These are phyloP conservation scores for Cataglyphis livida DNA, from an alignment of 2,888 invertebrate genomes.

Conservation along the genomic window DNA sequence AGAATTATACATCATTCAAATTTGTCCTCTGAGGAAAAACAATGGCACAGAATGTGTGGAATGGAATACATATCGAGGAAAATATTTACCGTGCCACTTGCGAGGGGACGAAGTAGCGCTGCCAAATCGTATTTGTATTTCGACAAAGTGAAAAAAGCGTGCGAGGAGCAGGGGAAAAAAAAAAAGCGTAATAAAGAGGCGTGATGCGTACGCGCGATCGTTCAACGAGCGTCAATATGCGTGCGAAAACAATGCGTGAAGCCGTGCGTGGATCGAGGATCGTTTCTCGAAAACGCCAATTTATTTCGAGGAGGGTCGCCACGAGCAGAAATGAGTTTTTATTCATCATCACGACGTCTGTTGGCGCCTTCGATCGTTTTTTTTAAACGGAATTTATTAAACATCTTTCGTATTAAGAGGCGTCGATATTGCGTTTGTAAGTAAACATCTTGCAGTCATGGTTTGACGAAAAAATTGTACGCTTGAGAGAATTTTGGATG, in stretches of 20 bases:
- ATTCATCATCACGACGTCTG: neutral
- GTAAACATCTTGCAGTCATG: neutral
- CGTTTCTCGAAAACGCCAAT: constrained; percentile 79
- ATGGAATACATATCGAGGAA: constrained; percentile 40
- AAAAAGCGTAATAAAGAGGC: constrained; percentile 64
- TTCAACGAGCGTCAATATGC: constrained; percentile 56
- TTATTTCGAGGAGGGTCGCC: constrained; percentile 64
- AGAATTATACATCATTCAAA: neutral
- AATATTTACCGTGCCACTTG: constrained; percentile 66
- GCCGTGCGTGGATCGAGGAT: constrained; percentile 62
- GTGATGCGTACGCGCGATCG: constrained; percentile 57
- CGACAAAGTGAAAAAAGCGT: constrained; percentile 34
- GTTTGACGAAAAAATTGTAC: neutral
- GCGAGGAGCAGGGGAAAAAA: constrained; percentile 24
- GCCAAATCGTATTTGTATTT: constrained; percentile 58
- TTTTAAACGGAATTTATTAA: constrained; percentile 12
- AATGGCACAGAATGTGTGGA: constrained; percentile 2
- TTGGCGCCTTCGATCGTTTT: constrained; percentile 23
- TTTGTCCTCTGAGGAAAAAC: neutral
- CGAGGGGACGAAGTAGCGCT: constrained; percentile 60
- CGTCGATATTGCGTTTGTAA: neutral
- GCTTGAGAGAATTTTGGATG: neutral
- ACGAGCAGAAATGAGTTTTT: constrained; percentile 32
- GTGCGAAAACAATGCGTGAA: constrained; percentile 71
- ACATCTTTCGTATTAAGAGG: neutral